Conservation (phyloP, 2,797 vertebrate species). For the Arnoldichthys spilopterus region DNA sequence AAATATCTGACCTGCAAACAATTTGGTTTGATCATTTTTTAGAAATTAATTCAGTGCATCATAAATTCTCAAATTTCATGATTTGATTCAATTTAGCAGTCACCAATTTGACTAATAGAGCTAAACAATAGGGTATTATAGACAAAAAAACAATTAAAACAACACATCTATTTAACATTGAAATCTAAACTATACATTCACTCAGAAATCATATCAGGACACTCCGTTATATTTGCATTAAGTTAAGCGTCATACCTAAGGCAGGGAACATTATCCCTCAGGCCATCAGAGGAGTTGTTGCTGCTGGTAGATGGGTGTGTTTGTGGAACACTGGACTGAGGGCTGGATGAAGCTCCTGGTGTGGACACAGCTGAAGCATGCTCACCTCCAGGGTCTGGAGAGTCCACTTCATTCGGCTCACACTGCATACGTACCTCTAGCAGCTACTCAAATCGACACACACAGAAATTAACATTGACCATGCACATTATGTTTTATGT, state of each 20-base stretch:
- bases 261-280: conserved; percentile 92
- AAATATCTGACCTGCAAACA: background rate
- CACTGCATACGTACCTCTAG: conserved; percentile 91
- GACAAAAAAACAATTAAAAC: too few relatives aligned
- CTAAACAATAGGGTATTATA: too few relatives aligned
- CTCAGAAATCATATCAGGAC: background rate
- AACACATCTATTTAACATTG: too few relatives aligned
- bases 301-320: conserved; percentile 86
- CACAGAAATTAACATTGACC: background rate
- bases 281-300: conserved; percentile 89
- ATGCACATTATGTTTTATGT: background rate
- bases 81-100: background rate
- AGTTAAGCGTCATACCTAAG: conserved; percentile 80
- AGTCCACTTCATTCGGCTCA: conserved; percentile 88
- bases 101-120: too few relatives aligned
- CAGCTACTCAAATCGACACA: conserved; percentile 75
- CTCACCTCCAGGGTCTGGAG: conserved; percentile 85
- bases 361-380: conserved; percentile 84
- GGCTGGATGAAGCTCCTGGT: conserved; percentile 83
- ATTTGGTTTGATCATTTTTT: background rate
- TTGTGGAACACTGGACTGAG: conserved; percentile 83
- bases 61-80: background rate
- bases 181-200: background rate
- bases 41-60: background rate
- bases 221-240: background rate